These are phyloP conservation scores for Lampropteryx suffumata DNA, from an alignment of 2,888 invertebrate species.

Conservation along the genomic window DNA sequence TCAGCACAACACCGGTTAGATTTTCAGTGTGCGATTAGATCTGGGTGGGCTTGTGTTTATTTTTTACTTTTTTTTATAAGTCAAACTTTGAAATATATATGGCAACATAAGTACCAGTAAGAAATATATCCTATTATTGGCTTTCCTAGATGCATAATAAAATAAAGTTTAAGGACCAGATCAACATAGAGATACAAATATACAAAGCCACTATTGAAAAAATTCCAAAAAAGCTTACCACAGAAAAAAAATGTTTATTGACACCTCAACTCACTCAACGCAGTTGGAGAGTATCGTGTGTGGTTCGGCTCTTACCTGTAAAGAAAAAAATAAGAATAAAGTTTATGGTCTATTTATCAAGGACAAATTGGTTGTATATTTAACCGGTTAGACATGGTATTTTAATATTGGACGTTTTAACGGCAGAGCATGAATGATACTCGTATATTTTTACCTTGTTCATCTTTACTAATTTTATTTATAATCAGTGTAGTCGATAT, in stretches of 20 bases:
- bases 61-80: too few species aligned
- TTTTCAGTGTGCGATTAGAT: too few species aligned
- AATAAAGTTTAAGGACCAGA: too few species aligned
- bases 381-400: slow-evolving; percentile 19
- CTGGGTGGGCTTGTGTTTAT: too few species aligned
- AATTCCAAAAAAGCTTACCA: slow-evolving; percentile 3
- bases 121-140: too few species aligned
- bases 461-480: background rate
- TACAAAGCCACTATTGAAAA: background rate
- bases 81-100: too few species aligned
- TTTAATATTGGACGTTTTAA: slow-evolving; percentile 20
- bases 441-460: slow-evolving; percentile 4
- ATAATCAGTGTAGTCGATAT: background rate
- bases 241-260: slow-evolving; percentile 43
- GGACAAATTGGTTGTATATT: slow-evolving; percentile 42
- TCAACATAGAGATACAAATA: too few species aligned
- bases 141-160: too few species aligned
- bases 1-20: too few species aligned
- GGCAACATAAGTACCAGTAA: too few species aligned
- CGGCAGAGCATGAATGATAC: slow-evolving; percentile 5
- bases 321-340: slow-evolving; percentile 42
- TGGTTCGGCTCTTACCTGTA: slow-evolving; percentile 60
- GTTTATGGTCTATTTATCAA: slow-evolving; percentile 52
- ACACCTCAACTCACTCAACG: slow-evolving; percentile 37
- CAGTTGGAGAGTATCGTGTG: slow-evolving; percentile 43